Evolutionary conservation across 1,140 invertebrate species (phyloP), one percentile per base, ranked within the genome.

Genomic region (Saxidomus purpurata): DNA sequence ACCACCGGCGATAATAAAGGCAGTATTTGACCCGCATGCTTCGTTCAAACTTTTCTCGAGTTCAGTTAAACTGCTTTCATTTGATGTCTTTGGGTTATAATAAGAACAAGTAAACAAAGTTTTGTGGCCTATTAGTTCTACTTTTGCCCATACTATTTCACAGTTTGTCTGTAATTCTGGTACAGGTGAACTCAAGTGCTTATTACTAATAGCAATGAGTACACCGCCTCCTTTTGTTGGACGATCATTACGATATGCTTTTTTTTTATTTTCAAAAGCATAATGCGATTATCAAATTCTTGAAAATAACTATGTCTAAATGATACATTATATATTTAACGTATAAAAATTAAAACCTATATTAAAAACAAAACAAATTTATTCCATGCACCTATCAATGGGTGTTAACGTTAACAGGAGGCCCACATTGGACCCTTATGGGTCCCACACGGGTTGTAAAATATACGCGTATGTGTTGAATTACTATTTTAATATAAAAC

Each of bases 71-170:
- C 55, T 40, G 1, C 25, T 17, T 31, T 38, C 81, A 49, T 84
- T 49, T 19, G 59, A 84, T 71, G 81, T 84, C 43, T 82, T 63
- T 4, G 55, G 59, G 55, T 82, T 63, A 34, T 87, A 82, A 38
- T 22, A 87, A 0, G 83, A 49, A 15, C n/a, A 19, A 28, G 87
- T 31, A 80, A 83, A 87, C 0, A 91, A 9, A 31, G 59, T n/a
- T 59, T 79, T 80, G 13, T 85, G 67, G 13, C 89, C 90, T 25
- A 40, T 40, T 40, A 90, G 22, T 49, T 86, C 31, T 9, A 90
- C n/a, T 74, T 82, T 87, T 9, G 36, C n/a, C 84, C 91, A 91
- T 8, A 90, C 55, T 0, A 89, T 83, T 67, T 90, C 89, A 82
- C 82, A 90, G 43, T 87, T 69, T n/a, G 80, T 89, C 49, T 87